These are phyloP conservation scores for Synanthedon andrenaeformis DNA, from an alignment of 2,888 invertebrate genomes.

Conservation along the genomic window DNA sequence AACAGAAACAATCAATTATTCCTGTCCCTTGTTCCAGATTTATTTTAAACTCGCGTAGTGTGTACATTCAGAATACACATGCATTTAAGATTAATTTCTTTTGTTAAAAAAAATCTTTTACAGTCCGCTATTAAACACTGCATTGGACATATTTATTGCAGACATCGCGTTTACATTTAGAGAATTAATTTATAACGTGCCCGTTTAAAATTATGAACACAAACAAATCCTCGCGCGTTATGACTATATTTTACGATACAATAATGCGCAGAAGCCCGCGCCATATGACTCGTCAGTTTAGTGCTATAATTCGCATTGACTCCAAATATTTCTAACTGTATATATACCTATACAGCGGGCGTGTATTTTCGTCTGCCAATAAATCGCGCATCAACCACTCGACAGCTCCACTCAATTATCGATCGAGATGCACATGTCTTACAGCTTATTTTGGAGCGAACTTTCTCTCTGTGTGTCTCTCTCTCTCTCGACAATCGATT, in stretches of 20 bases:
- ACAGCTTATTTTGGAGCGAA: conserved; percentile 22
- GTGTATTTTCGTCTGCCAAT: conserved; percentile 51
- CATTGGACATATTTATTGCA: not conserved
- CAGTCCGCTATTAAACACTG: not conserved
- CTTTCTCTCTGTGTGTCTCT: conserved; percentile 10
- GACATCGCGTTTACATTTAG: not conserved
- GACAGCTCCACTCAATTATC: conserved; percentile 1
- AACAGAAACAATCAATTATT: too few species aligned
- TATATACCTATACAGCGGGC: conserved; percentile 36
- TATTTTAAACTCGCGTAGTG: too few species aligned
- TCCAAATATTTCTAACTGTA: conserved; percentile 46
- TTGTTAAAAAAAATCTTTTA: too few species aligned
- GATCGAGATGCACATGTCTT: conserved; percentile 5
- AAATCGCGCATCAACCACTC: conserved; percentile 27
- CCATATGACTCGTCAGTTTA: conserved; percentile 27
- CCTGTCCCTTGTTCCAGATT: too few species aligned
- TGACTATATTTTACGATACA: not conserved
- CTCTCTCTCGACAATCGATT: conserved; percentile 48
- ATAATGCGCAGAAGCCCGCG: conserved; percentile 1
- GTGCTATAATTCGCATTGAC: conserved; percentile 38
- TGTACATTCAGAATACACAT: too few species aligned
- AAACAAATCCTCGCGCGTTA: not conserved
- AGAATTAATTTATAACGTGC: not conserved
- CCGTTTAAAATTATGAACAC: not conserved
- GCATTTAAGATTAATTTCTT: too few species aligned